These are phyloP conservation scores for Phytoseiulus persimilis DNA, from an alignment of 2,888 invertebrate species.

Conservation along the genomic window DNA sequence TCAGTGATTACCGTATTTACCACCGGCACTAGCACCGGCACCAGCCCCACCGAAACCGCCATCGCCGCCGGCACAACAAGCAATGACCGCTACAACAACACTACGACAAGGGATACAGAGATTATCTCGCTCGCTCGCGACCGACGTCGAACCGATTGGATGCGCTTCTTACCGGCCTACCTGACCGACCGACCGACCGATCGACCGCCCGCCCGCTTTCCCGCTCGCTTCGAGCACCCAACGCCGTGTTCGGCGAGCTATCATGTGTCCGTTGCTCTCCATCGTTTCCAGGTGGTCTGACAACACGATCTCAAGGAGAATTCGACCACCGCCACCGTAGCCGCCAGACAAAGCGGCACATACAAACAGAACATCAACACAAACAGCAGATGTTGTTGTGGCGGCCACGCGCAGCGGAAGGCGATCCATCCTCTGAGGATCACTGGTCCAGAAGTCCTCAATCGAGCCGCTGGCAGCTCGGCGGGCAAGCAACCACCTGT, in stretches of 20 bases:
- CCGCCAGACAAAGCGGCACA: neutral
- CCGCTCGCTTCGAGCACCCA: neutral
- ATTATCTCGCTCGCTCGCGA: neutral
- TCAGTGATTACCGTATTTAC: neutral
- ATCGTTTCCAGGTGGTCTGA: neutral
- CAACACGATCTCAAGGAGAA: neutral
- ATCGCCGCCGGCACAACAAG: neutral
- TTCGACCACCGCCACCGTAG: neutral
- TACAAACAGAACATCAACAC: neutral
- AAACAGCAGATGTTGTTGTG: neutral
- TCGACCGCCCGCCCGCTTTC: too few relatives aligned
- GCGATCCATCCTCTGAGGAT: too few relatives aligned
- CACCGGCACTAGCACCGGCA: too few relatives aligned
- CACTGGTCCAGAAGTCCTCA: neutral
- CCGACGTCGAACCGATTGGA: neutral
- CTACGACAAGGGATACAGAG: neutral
- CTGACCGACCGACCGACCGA: too few relatives aligned
- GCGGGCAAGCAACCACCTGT: neutral
- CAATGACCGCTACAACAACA: neutral
- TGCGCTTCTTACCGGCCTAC: neutral
- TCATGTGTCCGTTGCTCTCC: neutral
- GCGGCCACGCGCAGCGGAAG: too few relatives aligned
- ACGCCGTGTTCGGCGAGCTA: neutral
- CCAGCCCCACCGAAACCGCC: neutral
- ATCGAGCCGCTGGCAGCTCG: neutral